Base-by-base conservation (phyloP, 2,888 invertebrate species). In the Volucella inflata region DNA sequence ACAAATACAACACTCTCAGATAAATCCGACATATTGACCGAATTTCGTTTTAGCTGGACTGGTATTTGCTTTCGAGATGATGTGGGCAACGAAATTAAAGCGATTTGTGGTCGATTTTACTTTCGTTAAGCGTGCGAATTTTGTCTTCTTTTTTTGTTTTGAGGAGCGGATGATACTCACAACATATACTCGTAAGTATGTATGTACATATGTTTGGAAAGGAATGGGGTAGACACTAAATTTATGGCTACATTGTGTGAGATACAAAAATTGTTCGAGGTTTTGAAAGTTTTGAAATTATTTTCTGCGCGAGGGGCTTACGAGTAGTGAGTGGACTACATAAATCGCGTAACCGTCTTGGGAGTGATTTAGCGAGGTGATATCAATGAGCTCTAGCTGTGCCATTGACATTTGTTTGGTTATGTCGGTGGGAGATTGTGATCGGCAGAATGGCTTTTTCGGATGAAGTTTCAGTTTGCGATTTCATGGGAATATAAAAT, bases 121-220 rank as follows among this genome's bases (percentile, higher is more conserved):
- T 75, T 75, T 75, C 74, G 57, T 30, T 30, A 6, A 57, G 36
- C 71, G 60, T 60, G 71, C 60, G 60, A 75, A 75, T 53, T 53
- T 44, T 59, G 40, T 40, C 51, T 55, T 40, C 14, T n/a, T 38
- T 36, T 9, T 64, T 51, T 65, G 48, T 40, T 38, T 62, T 46
- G 48, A 40, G 57, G n/a, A 48, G 74, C 57, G 48, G 48, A 57
- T 65, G 48, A 64, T 30, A 30, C 30, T 55, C 55, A 57, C n/a
- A n/a, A n/a, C n/a, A n/a, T n/a, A n/a, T n/a, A n/a, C n/a, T n/a
- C n/a, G n/a, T n/a, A n/a, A n/a, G n/a, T n/a, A n/a, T n/a, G n/a
- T n/a, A n/a, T 72, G n/a, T 36, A 17, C 3, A 11, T 14, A 16
- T 17, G 14, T 30, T 12, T 10, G 46, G 51, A 42, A 51, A 51